Percentiles rank a stretch among this genome's conserved stretches.
Conservation (phyloP, 2,888 invertebrate species). For the Agriopis leucophaearia region DNA sequence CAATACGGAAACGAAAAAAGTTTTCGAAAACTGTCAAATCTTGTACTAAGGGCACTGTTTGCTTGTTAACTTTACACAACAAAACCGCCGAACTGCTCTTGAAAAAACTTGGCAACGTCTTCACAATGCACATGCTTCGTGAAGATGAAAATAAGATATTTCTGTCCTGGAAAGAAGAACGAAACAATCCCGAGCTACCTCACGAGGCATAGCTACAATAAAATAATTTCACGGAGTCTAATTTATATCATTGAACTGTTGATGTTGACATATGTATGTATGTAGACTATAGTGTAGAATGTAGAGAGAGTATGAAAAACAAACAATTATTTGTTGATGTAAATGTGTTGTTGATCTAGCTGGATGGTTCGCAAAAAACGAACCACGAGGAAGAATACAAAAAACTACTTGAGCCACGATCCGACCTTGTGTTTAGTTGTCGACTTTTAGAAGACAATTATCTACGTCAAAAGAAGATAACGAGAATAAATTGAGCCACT, state of each 20-base stretch:
- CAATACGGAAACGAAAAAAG: too few relatives aligned
- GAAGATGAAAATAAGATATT: too few relatives aligned
- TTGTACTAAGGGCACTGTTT: too few relatives aligned
- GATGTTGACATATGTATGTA: background rate
- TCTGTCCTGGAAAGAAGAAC: too few relatives aligned
- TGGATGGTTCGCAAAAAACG: slow-evolving; percentile 21
- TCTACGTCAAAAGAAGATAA: slow-evolving; percentile 24
- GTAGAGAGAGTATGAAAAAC: slow-evolving; percentile 6
- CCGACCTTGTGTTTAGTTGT: slow-evolving; percentile 31
- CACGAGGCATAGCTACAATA: too few relatives aligned
- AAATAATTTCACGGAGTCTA: background rate
- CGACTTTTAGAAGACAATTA: slow-evolving; percentile 28
- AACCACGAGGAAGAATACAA: slow-evolving; percentile 25
- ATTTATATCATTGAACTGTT: background rate
- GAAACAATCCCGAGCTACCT: too few relatives aligned
- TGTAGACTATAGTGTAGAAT: background rate
- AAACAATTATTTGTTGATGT: slow-evolving; percentile 22
- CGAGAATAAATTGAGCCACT: slow-evolving; percentile 15
- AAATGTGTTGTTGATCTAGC: slow-evolving; percentile 23
- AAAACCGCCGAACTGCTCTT: too few relatives aligned
- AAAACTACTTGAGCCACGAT: slow-evolving; percentile 20
- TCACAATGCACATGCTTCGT: too few relatives aligned
- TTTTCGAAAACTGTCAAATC: too few relatives aligned
- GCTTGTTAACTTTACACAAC: too few relatives aligned
- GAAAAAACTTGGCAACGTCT: too few relatives aligned